Evolutionary conservation across 2,113 vertebrate genomes (phyloP).

Genomic region (Galbula dea): DNA sequence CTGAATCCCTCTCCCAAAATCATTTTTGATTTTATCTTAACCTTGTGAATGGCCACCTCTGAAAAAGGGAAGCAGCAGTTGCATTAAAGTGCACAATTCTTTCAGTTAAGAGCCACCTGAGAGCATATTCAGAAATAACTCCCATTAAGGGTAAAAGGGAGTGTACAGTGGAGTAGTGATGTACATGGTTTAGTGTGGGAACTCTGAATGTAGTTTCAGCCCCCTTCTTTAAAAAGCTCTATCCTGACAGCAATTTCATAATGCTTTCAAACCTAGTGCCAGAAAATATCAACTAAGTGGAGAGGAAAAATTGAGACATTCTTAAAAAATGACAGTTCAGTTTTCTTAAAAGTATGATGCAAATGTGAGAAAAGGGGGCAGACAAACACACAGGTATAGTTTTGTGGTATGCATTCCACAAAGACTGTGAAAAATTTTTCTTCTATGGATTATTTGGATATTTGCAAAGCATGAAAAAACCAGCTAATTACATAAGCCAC

Average conservation of each 20-base stretch:
- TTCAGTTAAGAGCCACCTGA: neutral
- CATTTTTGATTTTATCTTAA: slow-evolving; percentile 5
- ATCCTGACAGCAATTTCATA: neutral
- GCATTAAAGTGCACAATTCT: neutral
- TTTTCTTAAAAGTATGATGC: neutral
- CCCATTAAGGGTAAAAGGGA: neutral
- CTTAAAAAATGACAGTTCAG: neutral
- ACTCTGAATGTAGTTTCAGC: neutral
- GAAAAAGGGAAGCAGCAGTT: neutral
- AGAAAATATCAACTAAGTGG: neutral
- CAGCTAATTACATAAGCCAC: slow-evolving; percentile 38
- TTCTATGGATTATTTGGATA: slow-evolving; percentile 16
- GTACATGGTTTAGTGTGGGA: neutral
- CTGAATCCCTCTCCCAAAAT: slow-evolving; percentile 32
- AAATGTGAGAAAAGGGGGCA: neutral
- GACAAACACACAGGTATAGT: neutral
- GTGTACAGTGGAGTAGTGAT: neutral
- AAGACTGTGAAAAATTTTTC: neutral
- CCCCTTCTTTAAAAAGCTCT: neutral
- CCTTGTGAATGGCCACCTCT: neutral
- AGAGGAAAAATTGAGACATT: neutral
- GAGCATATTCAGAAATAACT: neutral
- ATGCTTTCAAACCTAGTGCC: neutral
- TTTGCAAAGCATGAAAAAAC: neutral
- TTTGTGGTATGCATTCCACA: neutral